Conservation (phyloP, 2,797 vertebrate species). For the Bufotes viridis region DNA sequence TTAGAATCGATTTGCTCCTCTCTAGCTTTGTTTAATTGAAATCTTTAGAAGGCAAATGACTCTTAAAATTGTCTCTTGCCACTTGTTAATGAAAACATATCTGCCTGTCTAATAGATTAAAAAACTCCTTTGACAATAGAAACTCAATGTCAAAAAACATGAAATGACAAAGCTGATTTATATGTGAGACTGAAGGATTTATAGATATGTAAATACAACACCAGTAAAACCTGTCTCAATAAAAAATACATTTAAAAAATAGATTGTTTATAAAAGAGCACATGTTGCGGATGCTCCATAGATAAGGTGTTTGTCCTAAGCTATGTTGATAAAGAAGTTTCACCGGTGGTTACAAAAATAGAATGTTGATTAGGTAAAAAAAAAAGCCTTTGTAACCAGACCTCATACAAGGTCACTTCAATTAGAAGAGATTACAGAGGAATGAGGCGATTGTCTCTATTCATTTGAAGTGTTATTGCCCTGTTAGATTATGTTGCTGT, state of each 20-base stretch:
- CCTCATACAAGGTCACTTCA: slow-evolving; percentile 39
- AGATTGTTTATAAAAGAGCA: background rate
- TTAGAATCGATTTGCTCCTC: too few species aligned
- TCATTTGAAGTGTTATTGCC: slow-evolving; percentile 46
- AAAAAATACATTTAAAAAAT: background rate
- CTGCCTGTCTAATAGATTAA: too few species aligned
- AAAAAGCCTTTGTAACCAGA: slow-evolving; percentile 38
- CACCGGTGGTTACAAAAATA: slow-evolving; percentile 1
- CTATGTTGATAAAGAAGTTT: background rate
- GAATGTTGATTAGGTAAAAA: slow-evolving; percentile 20
- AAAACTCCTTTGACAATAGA: too few species aligned
- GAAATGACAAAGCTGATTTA: background rate
- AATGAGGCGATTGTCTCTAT: slow-evolving; percentile 38
- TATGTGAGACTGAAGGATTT: background rate
- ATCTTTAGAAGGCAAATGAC: too few species aligned
- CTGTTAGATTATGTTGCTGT: slow-evolving; percentile 42
- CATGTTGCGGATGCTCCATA: background rate
- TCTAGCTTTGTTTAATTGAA: too few species aligned
- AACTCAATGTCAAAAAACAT: background rate
- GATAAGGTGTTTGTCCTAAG: background rate
- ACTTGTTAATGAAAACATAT: too few species aligned
- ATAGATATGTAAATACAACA: background rate
- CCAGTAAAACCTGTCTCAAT: background rate
- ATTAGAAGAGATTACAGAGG: slow-evolving; percentile 45
- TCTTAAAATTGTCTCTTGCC: too few species aligned